These are phyloP conservation scores for Chauna torquata DNA, from an alignment of 2,113 vertebrate species.

Conservation along the genomic window DNA sequence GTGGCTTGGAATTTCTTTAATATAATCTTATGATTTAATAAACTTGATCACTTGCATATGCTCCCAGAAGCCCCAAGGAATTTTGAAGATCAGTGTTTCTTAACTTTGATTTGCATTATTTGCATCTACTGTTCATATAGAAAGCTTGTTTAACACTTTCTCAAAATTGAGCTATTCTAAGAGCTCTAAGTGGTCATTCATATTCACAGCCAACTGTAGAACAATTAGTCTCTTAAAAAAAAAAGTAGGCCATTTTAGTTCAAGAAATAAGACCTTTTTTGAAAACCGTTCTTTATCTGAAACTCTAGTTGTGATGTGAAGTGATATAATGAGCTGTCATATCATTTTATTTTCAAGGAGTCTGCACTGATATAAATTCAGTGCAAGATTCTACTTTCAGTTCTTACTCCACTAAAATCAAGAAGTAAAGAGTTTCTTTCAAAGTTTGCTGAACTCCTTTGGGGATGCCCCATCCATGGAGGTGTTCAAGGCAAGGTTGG, in stretches of 20 bases:
- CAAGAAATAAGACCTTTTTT: not conserved
- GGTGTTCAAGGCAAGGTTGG: too few relatives aligned
- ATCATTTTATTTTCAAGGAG: not conserved
- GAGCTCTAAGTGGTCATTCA: not conserved
- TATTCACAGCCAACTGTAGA: not conserved
- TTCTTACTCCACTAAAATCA: not conserved
- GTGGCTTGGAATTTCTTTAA: not conserved
- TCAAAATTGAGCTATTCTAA: not conserved
- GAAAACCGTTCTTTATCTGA: not conserved
- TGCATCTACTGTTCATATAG: not conserved
- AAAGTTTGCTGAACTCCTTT: not conserved
- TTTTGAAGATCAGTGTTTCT: not conserved
- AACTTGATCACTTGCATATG: not conserved
- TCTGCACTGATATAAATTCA: not conserved
- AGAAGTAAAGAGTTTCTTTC: not conserved
- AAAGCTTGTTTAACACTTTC: not conserved
- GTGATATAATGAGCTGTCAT: not conserved
- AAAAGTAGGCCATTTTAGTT: not conserved
- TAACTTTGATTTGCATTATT: not conserved
- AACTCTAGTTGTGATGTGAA: not conserved
- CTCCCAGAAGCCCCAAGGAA: not conserved
- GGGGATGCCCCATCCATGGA: too few relatives aligned
- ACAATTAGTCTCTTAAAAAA: too few relatives aligned
- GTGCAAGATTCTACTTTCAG: not conserved
- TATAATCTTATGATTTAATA: not conserved